Conservation (phyloP, 2,113 vertebrate genomes). For the Lepus timidus region DNA sequence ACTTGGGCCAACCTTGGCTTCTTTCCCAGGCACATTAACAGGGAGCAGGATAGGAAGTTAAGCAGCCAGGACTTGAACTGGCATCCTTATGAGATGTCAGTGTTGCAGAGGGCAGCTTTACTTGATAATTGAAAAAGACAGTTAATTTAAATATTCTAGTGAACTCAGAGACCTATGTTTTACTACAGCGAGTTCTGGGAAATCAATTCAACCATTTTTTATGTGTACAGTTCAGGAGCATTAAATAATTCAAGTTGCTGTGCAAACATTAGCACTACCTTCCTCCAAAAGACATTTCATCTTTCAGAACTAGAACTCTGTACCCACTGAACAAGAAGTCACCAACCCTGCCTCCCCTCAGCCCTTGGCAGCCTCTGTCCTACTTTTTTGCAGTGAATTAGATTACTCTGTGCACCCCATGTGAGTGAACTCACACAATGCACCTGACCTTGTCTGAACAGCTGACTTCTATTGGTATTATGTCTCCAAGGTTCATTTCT, state of each 20-base stretch:
- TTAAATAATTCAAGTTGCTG: neutral
- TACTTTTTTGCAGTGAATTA: neutral
- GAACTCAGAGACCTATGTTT: neutral
- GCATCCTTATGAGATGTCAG: too few relatives aligned
- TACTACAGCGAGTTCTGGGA: neutral
- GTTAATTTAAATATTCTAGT: neutral
- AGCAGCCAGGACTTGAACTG: too few relatives aligned
- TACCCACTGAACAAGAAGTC: neutral
- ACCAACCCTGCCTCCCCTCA: neutral
- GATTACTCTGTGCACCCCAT: neutral
- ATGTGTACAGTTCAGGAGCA: neutral
- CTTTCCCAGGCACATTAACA: too few relatives aligned
- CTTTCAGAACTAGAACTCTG: neutral
- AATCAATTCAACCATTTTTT: neutral
- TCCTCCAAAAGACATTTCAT: neutral
- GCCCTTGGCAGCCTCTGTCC: neutral
- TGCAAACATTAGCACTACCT: neutral
- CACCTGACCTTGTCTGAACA: neutral
- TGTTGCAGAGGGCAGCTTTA: too few relatives aligned
- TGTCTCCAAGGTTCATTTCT: neutral
- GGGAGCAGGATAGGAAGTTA: too few relatives aligned
- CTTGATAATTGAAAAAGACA: neutral
- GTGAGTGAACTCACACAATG: neutral
- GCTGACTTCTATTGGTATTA: neutral
- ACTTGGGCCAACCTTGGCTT: too few relatives aligned